These are phyloP conservation scores for Lytechinus pictus DNA, from an alignment of 35 echinoderm and acorn worm genomes.

Conservation along the genomic window DNA sequence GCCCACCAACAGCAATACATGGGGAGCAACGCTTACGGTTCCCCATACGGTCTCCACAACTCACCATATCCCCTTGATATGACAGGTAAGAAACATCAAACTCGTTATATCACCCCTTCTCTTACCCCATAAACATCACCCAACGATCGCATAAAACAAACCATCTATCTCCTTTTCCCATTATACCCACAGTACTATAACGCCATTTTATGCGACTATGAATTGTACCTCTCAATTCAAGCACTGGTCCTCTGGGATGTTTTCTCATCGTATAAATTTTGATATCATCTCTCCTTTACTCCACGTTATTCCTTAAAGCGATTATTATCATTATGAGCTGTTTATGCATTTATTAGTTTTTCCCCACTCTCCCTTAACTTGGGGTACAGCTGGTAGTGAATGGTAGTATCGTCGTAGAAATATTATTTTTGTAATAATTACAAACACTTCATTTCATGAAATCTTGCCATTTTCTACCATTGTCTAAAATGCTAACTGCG, in stretches of 20 bases:
- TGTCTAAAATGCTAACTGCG: too few relatives aligned
- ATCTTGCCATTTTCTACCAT: too few relatives aligned
- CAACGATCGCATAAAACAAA: constrained; percentile 54
- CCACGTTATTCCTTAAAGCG: background rate
- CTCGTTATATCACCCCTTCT: constrained; percentile 44
- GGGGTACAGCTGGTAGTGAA: background rate
- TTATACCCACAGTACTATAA: background rate
- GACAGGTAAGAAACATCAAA: constrained; percentile 49
- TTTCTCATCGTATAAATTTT: constrained; percentile 13
- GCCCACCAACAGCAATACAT: constrained; percentile 51
- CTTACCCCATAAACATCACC: constrained; percentile 23
- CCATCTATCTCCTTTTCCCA: constrained; percentile 17
- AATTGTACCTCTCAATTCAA: background rate
- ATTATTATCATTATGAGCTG: background rate
- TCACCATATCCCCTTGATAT: constrained; percentile 47
- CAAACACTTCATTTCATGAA: too few relatives aligned
- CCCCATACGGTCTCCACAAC: constrained; percentile 51
- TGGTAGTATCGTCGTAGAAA: background rate
- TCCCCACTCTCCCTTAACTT: background rate
- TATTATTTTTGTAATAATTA: background rate
- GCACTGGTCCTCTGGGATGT: background rate
- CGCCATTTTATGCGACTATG: constrained; percentile 37
- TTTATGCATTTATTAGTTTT: background rate
- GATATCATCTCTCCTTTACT: background rate
- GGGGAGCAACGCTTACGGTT: constrained; percentile 29